These are phyloP conservation scores for Drosophila eohydei DNA, from an alignment of 2,888 invertebrate genomes.

Conservation along the genomic window DNA sequence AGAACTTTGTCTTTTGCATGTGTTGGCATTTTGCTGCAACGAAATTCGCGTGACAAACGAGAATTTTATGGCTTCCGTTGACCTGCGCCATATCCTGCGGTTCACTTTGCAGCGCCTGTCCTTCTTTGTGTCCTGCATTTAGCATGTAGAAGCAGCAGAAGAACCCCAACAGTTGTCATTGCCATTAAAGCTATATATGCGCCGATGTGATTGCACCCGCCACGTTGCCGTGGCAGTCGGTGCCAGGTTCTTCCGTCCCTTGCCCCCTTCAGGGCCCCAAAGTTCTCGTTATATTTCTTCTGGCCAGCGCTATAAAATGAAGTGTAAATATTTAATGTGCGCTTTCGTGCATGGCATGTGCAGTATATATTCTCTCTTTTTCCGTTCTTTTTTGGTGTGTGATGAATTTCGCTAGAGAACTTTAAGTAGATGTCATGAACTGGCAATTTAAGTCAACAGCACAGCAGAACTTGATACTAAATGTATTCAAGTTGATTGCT, in stretches of 20 bases:
- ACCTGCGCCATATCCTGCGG: slow-evolving; percentile 84
- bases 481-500: slow-evolving; percentile 21
- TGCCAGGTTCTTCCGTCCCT: background rate
- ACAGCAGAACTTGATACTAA: slow-evolving; percentile 2
- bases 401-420: slow-evolving; percentile 4
- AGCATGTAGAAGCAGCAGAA: slow-evolving; percentile 23
- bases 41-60: slow-evolving; percentile 85
- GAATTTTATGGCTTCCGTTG: slow-evolving; percentile 85
- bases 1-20: slow-evolving; percentile 82
- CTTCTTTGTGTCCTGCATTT: slow-evolving; percentile 43
- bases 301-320: slow-evolving; percentile 81
- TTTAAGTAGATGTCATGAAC: slow-evolving; percentile 37
- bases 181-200: slow-evolving; percentile 79
- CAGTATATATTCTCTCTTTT: slow-evolving; percentile 15
- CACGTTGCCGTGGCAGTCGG: slow-evolving; percentile 22
- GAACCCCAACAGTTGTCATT: slow-evolving; percentile 74
- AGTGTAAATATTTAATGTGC: slow-evolving; percentile 85
- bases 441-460: slow-evolving; percentile 16
- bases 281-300: slow-evolving; percentile 35
- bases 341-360: slow-evolving; percentile 80
- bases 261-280: background rate
- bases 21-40: slow-evolving; percentile 74
- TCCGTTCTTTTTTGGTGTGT: background rate
- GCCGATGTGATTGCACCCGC: slow-evolving; percentile 84
- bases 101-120: slow-evolving; percentile 63